phyloP scores from a whole-genome alignment of 1,140 invertebrate genomes.

The Hermetia illucens region DNA sequence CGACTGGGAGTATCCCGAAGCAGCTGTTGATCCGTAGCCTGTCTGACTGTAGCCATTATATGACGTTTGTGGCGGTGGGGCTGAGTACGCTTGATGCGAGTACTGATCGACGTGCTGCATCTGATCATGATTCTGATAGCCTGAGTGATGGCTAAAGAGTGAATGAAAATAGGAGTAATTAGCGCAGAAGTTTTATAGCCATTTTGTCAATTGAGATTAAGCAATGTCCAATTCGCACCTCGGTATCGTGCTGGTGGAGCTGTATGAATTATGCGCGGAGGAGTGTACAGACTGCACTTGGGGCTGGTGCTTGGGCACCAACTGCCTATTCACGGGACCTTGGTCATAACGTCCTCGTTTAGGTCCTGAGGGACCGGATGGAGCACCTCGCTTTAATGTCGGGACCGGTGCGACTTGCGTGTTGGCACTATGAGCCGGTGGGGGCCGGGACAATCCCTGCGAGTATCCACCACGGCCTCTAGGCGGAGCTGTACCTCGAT shows the following conservation, averaged over 20 bases:
- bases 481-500: conserved; percentile 20
- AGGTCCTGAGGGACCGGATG: conserved; percentile 24
- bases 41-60: conserved; percentile 27
- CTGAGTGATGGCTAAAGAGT: conserved; percentile 24
- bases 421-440: conserved; percentile 26
- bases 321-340: conserved; percentile 15
- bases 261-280: conserved; percentile 11
- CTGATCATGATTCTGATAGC: conserved; percentile 21
- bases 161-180: conserved; percentile 1
- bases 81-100: conserved; percentile 19
- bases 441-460: conserved; percentile 26
- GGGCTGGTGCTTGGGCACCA: conserved; percentile 26
- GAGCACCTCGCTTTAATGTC: conserved; percentile 27
- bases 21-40: conserved; percentile 14
- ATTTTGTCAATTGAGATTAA: neutral
- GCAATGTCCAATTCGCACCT: neutral
- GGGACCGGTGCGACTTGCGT: conserved; percentile 28
- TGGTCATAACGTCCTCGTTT: conserved; percentile 27
- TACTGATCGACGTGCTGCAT: conserved; percentile 26
- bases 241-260: conserved; percentile 11
- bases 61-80: conserved; percentile 15
- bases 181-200: too few species aligned
- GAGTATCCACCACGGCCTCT: conserved; percentile 26
- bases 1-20: conserved; percentile 18
- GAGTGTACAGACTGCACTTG: conserved; percentile 9